Evolutionary conservation across 2,797 vertebrate genomes (phyloP), one percentile per base, ranked within the genome.

Genomic region (Calcarius lapponicus): DNA sequence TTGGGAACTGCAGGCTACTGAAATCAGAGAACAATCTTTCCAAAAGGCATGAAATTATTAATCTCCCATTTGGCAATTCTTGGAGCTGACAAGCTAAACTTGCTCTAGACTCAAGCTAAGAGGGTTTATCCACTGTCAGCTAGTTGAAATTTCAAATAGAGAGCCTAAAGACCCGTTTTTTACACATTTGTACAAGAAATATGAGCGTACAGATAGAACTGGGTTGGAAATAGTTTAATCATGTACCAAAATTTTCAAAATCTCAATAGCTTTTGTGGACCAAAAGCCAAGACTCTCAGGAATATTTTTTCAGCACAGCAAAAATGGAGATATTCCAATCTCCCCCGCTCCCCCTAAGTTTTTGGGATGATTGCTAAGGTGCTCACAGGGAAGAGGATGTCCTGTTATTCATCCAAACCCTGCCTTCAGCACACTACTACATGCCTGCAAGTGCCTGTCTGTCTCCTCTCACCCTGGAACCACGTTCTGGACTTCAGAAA

Each of bases 291-390:
- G n/a, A 20, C 22, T 43, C 18, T 66, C n/a, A 31, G 57, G 32
- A 90, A 53, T 8, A n/a, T 22, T 38, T 61, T 65, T 50, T 38
- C 20, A 81, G 45, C 31, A 28, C 48, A 26, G 36, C 11, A 54
- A 50, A 66, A 83, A 29, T 64, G 19, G 13, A 71, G 13, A 57
- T 8, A 57, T 13, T 45, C 13, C n/a, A 54, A 25, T 3, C n/a
- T 18, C 15, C 22, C 9, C 5, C 1, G 4, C 5, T 4, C 11
- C 1, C 9, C 9, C 9, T 70, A 61, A 22, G 5, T 9, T 73
- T 88, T 43, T 62, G 24, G 31, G 19, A 24, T 3, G 21, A 80
- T 16, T 81, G 16, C 24, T 38, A 25, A 8, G n/a, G 45, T 56
- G 45, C 31, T 56, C 48, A 26, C 62, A 67, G 28, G 26, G 45